Base-by-base conservation (phyloP, 2,797 vertebrate genomes). In the Halcyon leucocephala region DNA sequence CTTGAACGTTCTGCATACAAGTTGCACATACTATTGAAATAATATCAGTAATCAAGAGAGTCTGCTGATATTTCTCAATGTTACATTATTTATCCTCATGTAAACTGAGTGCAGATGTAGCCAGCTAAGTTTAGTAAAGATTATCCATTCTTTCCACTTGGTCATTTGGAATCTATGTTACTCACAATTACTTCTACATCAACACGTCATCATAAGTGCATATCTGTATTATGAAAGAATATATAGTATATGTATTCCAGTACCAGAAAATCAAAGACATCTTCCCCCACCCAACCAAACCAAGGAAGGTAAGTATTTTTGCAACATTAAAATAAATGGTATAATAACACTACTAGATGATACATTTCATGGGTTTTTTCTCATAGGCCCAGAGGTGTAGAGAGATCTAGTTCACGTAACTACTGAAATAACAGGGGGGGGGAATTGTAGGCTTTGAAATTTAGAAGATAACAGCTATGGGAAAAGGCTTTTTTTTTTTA, bases 211-310 rank as follows among this genome's bases (percentile, higher is more conserved):
- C 42, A 16, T 25, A 26, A 46, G 6, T 31, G 5, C 12, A 20
- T 46, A 64, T 13, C 28, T 67, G 1, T 19, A 4, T n/a, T 74
- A 73, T 3, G 29, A 25, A 79, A 67, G 9, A 67, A 79, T 48
- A 61, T 61, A 13, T 18, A 42, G 2, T 31, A 70, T 31, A 72
- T 5, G 33, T 33, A 6, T 66, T 42, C 4, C 48, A 79, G 7
- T 7, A n/a, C 2, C 31, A 44, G 9, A 65, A 73, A 66, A 12
- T 0, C 1, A 60, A 78, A 33, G 16, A 18, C 3, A 4, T 6
- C 14, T 10, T 2, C 6, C 2, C 28, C 7, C 1, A 1, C 1
- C 10, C 26, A 17, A 49, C 2, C 20, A 60, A 11, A 6, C 4
- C 5, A 46, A 64, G 60, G 10, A 15, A 62, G 5, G 5, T 24